phyloP scores from a whole-genome alignment of 2,888 invertebrate genomes.

The Dolichomitus sp. region DNA sequence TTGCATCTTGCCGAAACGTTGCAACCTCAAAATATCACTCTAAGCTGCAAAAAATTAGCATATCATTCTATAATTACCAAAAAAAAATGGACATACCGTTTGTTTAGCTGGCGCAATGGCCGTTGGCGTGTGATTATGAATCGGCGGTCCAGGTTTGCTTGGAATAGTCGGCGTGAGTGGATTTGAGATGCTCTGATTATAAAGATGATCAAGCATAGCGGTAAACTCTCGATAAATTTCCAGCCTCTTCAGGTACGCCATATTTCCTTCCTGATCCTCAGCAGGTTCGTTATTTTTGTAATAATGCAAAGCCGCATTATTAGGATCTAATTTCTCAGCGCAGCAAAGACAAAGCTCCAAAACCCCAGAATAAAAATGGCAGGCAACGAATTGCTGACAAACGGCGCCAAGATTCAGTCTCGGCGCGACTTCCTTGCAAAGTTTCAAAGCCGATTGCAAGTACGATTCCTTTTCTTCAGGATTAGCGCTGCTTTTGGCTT shows the following conservation, averaged over 20 bases:
- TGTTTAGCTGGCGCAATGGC: conserved; percentile 81
- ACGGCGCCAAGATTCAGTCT: conserved; percentile 94
- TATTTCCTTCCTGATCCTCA: conserved; percentile 94
- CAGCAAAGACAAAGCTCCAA: conserved; percentile 95
- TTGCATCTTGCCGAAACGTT: too few relatives aligned
- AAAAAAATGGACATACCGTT: conserved; percentile 72
- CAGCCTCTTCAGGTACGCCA: conserved; percentile 92
- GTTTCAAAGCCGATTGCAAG: conserved; percentile 92
- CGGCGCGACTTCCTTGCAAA: conserved; percentile 96
- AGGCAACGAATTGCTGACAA: conserved; percentile 93
- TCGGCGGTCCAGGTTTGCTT: conserved; percentile 83
- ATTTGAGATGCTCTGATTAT: conserved; percentile 88
- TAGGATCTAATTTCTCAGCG: conserved; percentile 95
- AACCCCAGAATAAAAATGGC: conserved; percentile 95
- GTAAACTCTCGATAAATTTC: conserved; percentile 96
- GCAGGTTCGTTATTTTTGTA: conserved; percentile 94
- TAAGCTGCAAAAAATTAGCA: too few relatives aligned
- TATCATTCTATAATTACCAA: too few relatives aligned
- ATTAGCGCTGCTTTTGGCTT: conserved; percentile 92
- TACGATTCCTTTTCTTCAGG: conserved; percentile 92
- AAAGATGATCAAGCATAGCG: conserved; percentile 91
- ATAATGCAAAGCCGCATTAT: conserved; percentile 94
- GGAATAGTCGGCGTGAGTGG: conserved; percentile 85
- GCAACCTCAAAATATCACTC: too few relatives aligned
- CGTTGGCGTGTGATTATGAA: conserved; percentile 74